Percentiles rank a stretch among this genome's conserved stretches.
Evolutionary conservation across 2,888 invertebrate species (phyloP).

Genomic region (Caradrina clavipalpis): DNA sequence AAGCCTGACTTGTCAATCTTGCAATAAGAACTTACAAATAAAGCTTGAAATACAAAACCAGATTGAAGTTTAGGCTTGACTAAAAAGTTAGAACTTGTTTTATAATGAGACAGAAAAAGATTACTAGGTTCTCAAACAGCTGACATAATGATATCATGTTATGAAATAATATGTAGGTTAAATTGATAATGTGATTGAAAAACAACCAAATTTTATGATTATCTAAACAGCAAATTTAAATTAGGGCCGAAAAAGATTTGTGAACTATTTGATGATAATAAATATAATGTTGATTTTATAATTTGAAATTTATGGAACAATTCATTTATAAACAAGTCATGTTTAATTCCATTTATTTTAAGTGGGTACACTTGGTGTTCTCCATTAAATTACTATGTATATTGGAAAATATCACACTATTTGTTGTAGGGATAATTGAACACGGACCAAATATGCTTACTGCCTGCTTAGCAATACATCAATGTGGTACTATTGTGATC

Average conservation of each 20-base stretch:
- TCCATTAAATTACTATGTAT: no score
- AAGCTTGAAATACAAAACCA: neutral
- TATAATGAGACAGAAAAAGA: neutral
- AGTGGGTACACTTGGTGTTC: no score
- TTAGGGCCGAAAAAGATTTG: neutral
- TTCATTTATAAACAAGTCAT: no score
- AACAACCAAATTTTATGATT: neutral
- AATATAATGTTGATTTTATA: no score
- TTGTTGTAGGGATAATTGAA: neutral
- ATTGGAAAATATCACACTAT: slow-evolving; percentile 10
- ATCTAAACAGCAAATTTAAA: neutral
- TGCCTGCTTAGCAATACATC: neutral
- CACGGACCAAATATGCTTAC: slow-evolving; percentile 18
- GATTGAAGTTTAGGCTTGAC: neutral
- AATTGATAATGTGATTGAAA: neutral
- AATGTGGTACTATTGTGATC: neutral
- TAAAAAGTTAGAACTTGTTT: neutral
- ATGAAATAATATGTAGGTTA: neutral
- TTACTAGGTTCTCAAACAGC: neutral
- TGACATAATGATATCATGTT: slow-evolving; percentile 1
- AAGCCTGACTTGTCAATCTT: neutral
- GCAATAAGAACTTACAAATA: neutral
- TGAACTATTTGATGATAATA: no score
- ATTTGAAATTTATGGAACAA: no score
- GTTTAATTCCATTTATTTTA: no score